A percentile compares a stretch with the other conserved stretches of the same genome.
These are phyloP conservation scores for Orchestia grillus DNA, from an alignment of 1,140 invertebrate species.

Conservation along the genomic window DNA sequence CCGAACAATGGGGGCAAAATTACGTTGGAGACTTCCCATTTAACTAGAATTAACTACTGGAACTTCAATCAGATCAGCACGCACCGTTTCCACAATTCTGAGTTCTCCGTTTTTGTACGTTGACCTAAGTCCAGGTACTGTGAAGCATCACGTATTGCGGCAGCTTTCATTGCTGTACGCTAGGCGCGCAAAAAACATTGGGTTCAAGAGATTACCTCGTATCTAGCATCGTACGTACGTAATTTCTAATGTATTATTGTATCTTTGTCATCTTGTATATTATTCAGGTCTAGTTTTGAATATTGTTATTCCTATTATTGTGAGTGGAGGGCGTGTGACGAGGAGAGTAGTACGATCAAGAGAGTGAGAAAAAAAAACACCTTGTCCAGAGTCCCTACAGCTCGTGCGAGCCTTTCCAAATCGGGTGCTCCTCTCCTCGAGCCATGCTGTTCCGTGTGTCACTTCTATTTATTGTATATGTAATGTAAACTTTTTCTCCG, in stretches of 20 bases:
- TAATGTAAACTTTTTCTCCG: slow-evolving; percentile 68
- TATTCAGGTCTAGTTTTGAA: slow-evolving; percentile 68
- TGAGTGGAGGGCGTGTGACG: slow-evolving; percentile 63
- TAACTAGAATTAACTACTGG: background rate
- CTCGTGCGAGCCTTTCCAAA: slow-evolving; percentile 3
- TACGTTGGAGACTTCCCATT: background rate
- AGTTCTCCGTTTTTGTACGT: slow-evolving; percentile 28
- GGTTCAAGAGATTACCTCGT: slow-evolving; percentile 62
- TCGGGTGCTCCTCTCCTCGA: slow-evolving; percentile 27
- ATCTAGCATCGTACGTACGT: slow-evolving; percentile 65
- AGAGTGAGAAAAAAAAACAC: background rate
- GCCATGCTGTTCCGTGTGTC: slow-evolving; percentile 62
- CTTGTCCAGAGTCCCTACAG: background rate
- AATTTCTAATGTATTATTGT: slow-evolving; percentile 67
- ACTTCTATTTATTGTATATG: slow-evolving; percentile 68
- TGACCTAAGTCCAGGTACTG: background rate
- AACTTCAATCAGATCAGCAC: background rate
- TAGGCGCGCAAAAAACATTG: slow-evolving; percentile 3
- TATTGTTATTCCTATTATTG: slow-evolving; percentile 68
- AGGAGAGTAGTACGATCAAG: slow-evolving; percentile 42
- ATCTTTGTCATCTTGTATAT: slow-evolving; percentile 68
- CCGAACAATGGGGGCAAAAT: slow-evolving; percentile 8
- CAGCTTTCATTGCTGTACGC: background rate
- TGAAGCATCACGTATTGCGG: background rate
- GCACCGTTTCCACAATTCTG: slow-evolving; percentile 28